phyloP scores from a whole-genome alignment of 2,888 invertebrate genomes.

The Aspidapion aeneum region DNA sequence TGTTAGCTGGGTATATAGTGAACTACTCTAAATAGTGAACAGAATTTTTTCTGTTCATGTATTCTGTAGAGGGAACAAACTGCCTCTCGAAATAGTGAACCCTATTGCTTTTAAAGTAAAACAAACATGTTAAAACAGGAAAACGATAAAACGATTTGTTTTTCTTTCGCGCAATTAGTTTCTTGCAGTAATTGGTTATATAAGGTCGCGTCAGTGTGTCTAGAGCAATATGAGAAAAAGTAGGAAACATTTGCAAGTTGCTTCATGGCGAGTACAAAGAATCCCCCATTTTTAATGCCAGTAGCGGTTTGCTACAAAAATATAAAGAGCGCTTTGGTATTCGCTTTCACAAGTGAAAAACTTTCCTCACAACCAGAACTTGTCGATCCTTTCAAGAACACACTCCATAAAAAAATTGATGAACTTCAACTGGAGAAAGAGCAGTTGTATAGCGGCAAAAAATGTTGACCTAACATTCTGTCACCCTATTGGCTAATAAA shows the following conservation, averaged over 20 bases:
- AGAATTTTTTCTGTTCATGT: not conserved
- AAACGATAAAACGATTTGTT: slow-evolving; percentile 3
- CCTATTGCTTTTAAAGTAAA: not conserved
- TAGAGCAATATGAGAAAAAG: not conserved
- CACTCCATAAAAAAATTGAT: slow-evolving; percentile 1
- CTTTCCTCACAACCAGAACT: slow-evolving; percentile 4
- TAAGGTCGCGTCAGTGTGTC: not conserved
- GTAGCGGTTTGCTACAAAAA: slow-evolving; percentile 3
- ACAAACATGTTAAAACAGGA: slow-evolving; percentile 3
- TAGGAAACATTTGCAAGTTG: not conserved
- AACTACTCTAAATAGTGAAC: slow-evolving; percentile 11
- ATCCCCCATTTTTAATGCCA: slow-evolving; percentile 1
- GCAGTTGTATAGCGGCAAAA: too few relatives aligned
- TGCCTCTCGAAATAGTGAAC: slow-evolving; percentile 11
- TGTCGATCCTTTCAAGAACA: slow-evolving; percentile 2
- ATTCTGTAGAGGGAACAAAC: not conserved
- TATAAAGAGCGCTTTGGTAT: slow-evolving; percentile 6
- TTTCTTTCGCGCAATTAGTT: slow-evolving; percentile 1
- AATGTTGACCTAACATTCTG: too few relatives aligned
- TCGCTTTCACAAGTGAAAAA: not conserved
- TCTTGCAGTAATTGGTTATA: not conserved
- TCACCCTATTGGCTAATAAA: too few relatives aligned
- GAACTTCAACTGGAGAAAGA: too few relatives aligned
- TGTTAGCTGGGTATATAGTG: slow-evolving; percentile 1
- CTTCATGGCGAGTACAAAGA: slow-evolving; percentile 4